A percentile compares a stretch with the other conserved stretches of the same genome.
These are phyloP conservation scores for Ascaphus truei DNA, from an alignment of 2,113 vertebrate species.

Conservation along the genomic window DNA sequence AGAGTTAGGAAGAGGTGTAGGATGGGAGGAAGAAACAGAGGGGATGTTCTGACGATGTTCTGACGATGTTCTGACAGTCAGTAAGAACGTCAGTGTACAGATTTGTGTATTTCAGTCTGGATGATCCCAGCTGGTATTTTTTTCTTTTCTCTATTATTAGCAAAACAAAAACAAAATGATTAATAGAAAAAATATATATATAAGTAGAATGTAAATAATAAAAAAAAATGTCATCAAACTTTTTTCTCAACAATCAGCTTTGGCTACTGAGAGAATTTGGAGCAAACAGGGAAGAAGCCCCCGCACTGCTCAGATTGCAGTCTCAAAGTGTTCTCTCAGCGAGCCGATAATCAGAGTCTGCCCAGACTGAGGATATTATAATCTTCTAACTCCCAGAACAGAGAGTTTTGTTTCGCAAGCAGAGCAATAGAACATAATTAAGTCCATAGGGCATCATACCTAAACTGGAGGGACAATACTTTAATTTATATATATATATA, in stretches of 20 bases:
- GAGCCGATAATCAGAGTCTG: neutral
- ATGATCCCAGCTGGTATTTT: too few species aligned
- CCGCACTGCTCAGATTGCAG: neutral
- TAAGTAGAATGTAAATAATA: too few species aligned
- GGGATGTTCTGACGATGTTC: too few species aligned
- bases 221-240: too few species aligned
- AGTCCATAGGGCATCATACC: slow-evolving; percentile 4
- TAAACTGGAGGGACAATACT: neutral
- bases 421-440: slow-evolving; percentile 8
- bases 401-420: neutral
- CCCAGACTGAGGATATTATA: neutral
- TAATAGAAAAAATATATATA: too few species aligned
- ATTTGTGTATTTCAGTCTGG: too few species aligned
- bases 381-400: neutral
- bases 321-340: neutral
- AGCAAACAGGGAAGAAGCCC: neutral
- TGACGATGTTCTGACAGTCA: too few species aligned
- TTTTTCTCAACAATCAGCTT: neutral
- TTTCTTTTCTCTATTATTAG: neutral
- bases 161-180: neutral
- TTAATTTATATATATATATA: too few species aligned
- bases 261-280: neutral
- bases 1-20: too few species aligned
- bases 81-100: too few species aligned
- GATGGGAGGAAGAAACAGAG: too few species aligned